These are phyloP conservation scores for Lathamus discolor DNA, from an alignment of 2,113 vertebrate species.

Conservation along the genomic window DNA sequence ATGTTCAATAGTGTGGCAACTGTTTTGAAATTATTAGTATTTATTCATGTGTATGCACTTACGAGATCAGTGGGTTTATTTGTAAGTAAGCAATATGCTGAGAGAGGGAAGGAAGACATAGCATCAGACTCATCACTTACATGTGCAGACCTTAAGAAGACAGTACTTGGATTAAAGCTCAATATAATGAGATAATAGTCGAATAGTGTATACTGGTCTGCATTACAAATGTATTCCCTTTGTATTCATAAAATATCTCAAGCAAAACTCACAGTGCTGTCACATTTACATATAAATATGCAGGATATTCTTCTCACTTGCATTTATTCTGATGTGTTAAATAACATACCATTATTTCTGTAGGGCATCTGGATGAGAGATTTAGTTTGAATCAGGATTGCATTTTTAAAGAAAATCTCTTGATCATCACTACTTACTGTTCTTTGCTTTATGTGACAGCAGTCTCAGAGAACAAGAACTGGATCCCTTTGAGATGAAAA, in stretches of 20 bases:
- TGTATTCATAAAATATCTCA: slow-evolving; percentile 12
- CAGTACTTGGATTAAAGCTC: not conserved
- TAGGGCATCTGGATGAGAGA: not conserved
- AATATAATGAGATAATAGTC: not conserved
- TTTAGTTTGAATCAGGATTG: not conserved
- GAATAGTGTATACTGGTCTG: not conserved
- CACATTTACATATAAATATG: slow-evolving; percentile 12
- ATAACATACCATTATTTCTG: slow-evolving; percentile 19
- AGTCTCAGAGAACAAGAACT: not conserved
- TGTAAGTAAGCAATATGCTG: rapidly evolving
- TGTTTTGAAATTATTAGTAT: not conserved
- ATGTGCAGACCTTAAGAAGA: not conserved
- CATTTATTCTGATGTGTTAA: slow-evolving; percentile 20
- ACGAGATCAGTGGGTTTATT: not conserved
- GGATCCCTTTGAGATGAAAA: not conserved
- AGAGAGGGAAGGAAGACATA: not conserved
- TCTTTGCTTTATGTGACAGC: not conserved
- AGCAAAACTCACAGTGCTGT: not conserved
- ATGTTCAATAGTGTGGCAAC: not conserved
- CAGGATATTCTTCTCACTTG: not conserved
- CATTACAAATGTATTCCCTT: slow-evolving; percentile 7
- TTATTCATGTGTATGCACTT: not conserved
- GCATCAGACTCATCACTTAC: not conserved
- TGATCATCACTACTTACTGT: not conserved
- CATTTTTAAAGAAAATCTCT: not conserved